Percentiles rank a stretch among this genome's conserved stretches.
These are phyloP conservation scores for Caenorhabditis sinica DNA, from an alignment of 2,888 invertebrate species.

Conservation along the genomic window DNA sequence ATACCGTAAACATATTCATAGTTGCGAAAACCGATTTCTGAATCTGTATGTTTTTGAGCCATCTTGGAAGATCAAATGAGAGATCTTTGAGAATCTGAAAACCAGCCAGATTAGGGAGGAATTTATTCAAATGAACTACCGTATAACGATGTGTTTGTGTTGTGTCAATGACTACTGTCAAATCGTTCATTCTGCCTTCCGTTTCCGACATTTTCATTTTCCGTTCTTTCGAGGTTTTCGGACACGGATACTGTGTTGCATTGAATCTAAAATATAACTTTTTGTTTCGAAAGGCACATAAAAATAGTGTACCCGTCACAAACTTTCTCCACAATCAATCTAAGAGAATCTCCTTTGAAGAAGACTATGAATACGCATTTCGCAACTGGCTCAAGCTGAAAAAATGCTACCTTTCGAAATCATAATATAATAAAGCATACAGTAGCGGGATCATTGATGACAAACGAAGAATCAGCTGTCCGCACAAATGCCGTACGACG, in stretches of 20 bases:
- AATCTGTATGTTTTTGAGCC: conserved; percentile 96
- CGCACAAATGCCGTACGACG: conserved; percentile 96
- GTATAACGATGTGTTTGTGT: conserved; percentile 78
- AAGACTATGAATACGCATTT: conserved; percentile 92
- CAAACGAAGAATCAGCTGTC: conserved; percentile 94
- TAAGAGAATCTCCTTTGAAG: conserved; percentile 95
- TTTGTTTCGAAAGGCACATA: too few species aligned
- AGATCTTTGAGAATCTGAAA: conserved; percentile 90
- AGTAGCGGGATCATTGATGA: conserved; percentile 93
- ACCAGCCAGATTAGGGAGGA: neutral
- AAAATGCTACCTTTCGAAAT: neutral
- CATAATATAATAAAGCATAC: conserved; percentile 86
- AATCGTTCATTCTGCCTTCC: conserved; percentile 97
- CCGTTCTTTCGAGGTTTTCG: conserved; percentile 95
- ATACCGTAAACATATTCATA: conserved; percentile 95
- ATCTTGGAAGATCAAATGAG: conserved; percentile 97
- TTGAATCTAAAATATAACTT: conserved; percentile 89
- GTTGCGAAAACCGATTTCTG: conserved; percentile 99
- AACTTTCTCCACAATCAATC: conserved; percentile 96
- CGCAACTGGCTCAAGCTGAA: conserved; percentile 67
- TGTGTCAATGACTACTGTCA: conserved; percentile 88
- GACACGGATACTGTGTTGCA: conserved; percentile 97
- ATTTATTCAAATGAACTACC: conserved; percentile 61
- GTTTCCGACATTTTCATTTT: conserved; percentile 98
- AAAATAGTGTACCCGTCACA: conserved; percentile 90